Conservation (phyloP, 2,888 invertebrate species). For the Cryptocheilus praepositus region DNA sequence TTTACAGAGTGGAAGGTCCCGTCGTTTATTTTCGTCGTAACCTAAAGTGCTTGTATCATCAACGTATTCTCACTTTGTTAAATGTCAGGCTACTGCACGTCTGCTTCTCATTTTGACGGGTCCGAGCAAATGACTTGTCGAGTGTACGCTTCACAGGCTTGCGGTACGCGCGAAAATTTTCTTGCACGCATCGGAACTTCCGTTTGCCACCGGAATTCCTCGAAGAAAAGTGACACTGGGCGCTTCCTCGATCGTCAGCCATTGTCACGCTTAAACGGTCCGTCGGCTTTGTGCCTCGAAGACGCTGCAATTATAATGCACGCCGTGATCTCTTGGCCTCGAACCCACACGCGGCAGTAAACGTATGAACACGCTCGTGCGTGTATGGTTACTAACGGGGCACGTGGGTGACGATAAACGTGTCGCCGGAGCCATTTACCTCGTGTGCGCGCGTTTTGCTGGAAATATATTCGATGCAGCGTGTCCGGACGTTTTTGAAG, state of each 20-base stretch:
- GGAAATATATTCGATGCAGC: constrained; percentile 55
- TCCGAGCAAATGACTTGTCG: too few species aligned
- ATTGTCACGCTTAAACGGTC: constrained; percentile 3
- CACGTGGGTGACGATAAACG: too few species aligned
- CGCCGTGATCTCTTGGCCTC: constrained; percentile 3
- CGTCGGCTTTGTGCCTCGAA: constrained; percentile 13
- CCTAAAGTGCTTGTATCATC: too few species aligned
- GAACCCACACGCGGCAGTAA: not conserved
- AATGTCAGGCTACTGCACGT: too few species aligned
- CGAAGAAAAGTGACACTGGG: not conserved
- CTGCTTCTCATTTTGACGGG: too few species aligned
- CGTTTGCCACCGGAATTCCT: not conserved
- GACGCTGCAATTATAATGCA: constrained; percentile 9
- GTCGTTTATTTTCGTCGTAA: too few species aligned
- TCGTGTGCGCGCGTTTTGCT: constrained; percentile 28
- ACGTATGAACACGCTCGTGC: not conserved
- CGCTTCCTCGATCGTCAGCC: constrained; percentile 7
- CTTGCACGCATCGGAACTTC: too few species aligned
- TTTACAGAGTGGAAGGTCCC: too few species aligned
- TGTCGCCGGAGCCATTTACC: too few species aligned
- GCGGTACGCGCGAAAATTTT: too few species aligned
- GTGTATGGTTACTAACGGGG: constrained; percentile 5
- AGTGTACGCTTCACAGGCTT: too few species aligned
- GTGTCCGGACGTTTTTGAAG: constrained; percentile 49
- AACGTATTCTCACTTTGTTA: too few species aligned